A percentile compares a stretch with the other conserved stretches of the same genome.
phyloP scores from a whole-genome alignment of 2,113 vertebrate genomes.

The Isichthys henryi region DNA sequence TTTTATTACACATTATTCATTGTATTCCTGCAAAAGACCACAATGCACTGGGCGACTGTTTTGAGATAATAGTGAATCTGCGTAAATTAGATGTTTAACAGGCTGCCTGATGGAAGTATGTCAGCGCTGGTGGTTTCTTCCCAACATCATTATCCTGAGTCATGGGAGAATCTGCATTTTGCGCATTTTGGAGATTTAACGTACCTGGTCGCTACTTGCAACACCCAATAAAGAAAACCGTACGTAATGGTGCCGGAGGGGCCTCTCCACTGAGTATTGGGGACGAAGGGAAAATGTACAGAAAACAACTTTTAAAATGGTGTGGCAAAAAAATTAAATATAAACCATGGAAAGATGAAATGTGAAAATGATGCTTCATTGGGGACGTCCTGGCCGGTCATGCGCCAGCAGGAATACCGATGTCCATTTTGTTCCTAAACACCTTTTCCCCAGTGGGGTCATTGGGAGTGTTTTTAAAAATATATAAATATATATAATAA shows the following conservation, averaged over 20 bases:
- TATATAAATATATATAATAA: neutral
- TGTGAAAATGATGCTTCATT: neutral
- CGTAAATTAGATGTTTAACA: neutral
- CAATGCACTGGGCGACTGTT: neutral
- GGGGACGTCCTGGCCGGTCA: neutral
- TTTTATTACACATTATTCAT: neutral
- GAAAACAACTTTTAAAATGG: constrained; percentile 14
- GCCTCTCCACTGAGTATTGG: neutral
- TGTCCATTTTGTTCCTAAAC: constrained; percentile 16
- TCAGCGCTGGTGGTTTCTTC: neutral
- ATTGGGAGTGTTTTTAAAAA: constrained; percentile 1
- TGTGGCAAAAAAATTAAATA: neutral
- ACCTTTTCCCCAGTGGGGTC: constrained; percentile 12
- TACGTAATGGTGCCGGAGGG: neutral
- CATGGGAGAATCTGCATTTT: neutral
- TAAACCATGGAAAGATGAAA: neutral
- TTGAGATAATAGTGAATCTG: neutral
- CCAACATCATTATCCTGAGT: neutral
- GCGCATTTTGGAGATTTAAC: neutral
- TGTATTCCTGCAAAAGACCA: constrained; percentile 1
- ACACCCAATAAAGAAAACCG: neutral
- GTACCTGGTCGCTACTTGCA: neutral
- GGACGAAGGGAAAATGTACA: neutral
- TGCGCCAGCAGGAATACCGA: neutral
- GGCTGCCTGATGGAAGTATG: neutral